phyloP scores from a whole-genome alignment of 2,113 vertebrate genomes.

The Chloropsis cyanopogon region DNA sequence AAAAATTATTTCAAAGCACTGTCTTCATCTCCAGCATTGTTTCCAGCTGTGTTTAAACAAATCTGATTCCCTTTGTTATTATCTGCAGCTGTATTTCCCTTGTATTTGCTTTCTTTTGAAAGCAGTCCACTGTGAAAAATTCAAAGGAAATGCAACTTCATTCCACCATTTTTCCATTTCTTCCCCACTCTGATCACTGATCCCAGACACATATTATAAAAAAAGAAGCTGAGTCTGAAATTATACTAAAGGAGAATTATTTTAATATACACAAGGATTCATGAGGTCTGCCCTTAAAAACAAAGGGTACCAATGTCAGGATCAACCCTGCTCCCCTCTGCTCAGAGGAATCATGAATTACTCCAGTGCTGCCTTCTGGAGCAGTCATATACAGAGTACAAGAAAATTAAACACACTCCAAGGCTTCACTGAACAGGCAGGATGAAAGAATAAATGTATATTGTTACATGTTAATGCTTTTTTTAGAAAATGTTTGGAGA shows the following conservation, averaged over 20 bases:
- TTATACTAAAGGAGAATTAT: background rate
- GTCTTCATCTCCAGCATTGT: background rate
- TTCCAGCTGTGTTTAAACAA: conserved; percentile 39
- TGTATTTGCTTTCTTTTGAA: background rate
- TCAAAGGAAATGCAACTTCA: background rate
- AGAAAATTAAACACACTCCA: background rate
- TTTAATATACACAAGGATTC: background rate
- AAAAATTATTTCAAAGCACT: background rate
- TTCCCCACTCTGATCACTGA: background rate
- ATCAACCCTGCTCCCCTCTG: background rate
- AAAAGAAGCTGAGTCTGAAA: background rate
- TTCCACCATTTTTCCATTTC: background rate
- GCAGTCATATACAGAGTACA: background rate
- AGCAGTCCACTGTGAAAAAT: background rate
- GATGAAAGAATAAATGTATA: background rate
- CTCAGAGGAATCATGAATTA: background rate
- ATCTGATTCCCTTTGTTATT: background rate
- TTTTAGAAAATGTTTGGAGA: background rate
- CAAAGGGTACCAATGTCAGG: background rate
- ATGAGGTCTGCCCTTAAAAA: background rate
- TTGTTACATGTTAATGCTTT: background rate
- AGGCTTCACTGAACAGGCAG: background rate
- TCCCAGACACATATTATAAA: background rate
- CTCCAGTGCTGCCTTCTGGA: background rate
- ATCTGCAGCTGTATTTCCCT: conserved; percentile 12